A percentile compares a stretch with the other conserved stretches of the same genome.
phyloP scores from a whole-genome alignment of 1,140 invertebrate genomes.

The Macrocentrus cingulum region DNA sequence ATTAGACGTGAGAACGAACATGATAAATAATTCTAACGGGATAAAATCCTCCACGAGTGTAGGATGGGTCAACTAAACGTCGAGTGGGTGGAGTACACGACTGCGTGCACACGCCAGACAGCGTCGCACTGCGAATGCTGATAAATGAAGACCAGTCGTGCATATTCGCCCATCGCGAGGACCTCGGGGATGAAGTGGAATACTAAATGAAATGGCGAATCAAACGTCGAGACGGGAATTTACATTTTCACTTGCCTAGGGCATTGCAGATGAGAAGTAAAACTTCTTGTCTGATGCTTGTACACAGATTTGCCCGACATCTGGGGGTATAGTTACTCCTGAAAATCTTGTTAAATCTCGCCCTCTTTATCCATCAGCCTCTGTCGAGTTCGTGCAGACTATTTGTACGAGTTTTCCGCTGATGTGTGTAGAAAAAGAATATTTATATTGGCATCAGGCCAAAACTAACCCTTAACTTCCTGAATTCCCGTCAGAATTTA shows the following conservation, averaged over 20 bases:
- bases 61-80: background rate
- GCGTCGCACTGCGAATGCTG: background rate
- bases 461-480: too few species aligned
- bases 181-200: background rate
- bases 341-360: too few species aligned
- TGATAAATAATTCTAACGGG: background rate
- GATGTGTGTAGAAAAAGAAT: too few species aligned
- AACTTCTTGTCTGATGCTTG: background rate
- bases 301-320: too few species aligned
- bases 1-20: background rate
- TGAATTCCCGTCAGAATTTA: too few species aligned
- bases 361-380: too few species aligned
- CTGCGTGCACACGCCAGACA: background rate
- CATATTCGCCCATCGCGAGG: background rate
- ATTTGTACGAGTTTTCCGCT: too few species aligned
- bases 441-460: too few species aligned
- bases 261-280: background rate
- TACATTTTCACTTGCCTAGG: slow-evolving; percentile 3
- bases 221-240: background rate
- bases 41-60: background rate
- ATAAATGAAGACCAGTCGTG: background rate
- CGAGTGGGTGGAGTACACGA: background rate
- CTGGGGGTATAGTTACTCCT: too few species aligned
- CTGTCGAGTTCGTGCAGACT: too few species aligned
- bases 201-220: slow-evolving; percentile 5